Evolutionary conservation across 2,113 vertebrate species (phyloP).

Genomic region (Octodon degus): DNA sequence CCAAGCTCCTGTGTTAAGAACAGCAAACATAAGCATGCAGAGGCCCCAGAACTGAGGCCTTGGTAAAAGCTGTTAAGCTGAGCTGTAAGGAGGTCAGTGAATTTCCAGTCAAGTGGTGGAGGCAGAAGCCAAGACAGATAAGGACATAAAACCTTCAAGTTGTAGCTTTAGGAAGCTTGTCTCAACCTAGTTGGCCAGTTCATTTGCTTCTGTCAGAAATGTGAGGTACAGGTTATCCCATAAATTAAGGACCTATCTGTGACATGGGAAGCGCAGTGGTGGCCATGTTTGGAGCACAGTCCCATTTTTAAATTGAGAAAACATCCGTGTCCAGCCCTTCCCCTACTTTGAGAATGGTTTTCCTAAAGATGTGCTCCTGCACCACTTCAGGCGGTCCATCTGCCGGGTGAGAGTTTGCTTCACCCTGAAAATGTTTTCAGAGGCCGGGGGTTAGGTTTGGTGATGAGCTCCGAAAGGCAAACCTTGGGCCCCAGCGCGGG

Average conservation of each 20-base stretch:
- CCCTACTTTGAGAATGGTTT: background rate
- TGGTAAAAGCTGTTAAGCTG: background rate
- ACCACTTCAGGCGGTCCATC: background rate
- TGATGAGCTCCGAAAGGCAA: background rate
- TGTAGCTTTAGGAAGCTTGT: background rate
- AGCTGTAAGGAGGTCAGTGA: background rate
- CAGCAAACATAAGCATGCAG: background rate
- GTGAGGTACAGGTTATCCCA: background rate
- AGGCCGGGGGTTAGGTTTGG: background rate
- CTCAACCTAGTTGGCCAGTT: background rate
- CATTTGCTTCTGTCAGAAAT: background rate
- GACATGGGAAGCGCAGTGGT: background rate
- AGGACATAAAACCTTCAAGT: background rate
- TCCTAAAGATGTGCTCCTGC: background rate
- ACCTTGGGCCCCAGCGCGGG: background rate
- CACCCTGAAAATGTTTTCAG: background rate
- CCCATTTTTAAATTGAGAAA: background rate
- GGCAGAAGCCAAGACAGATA: background rate
- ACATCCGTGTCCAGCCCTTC: background rate
- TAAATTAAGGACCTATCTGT: background rate
- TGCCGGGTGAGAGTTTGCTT: slow-evolving; percentile 38
- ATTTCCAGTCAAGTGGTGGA: background rate
- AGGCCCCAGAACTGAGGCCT: background rate
- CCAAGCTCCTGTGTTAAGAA: too few relatives aligned
- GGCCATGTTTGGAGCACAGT: slow-evolving; percentile 15